phyloP scores from a whole-genome alignment of 2,888 invertebrate species.

The Lepeophtheirus nordmannii region DNA sequence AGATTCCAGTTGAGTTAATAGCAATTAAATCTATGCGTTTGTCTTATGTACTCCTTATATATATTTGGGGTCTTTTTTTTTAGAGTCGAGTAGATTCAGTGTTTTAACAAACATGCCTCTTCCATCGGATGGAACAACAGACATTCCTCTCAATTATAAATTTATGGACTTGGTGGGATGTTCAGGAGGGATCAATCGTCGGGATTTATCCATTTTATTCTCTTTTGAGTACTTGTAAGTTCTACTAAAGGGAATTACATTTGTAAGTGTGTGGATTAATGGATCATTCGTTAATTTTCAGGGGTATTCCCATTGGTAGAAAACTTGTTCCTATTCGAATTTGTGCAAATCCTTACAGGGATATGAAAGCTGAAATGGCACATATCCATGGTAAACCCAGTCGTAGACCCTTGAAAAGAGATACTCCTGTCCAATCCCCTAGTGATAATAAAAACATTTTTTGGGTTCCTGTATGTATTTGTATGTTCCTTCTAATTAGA shows the following conservation, averaged over 20 bases:
- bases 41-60: too few relatives aligned
- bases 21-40: too few relatives aligned
- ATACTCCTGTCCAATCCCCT: not conserved
- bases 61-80: constrained; percentile 5
- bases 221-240: constrained; percentile 7
- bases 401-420: not conserved
- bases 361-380: constrained; percentile 15
- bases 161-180: constrained; percentile 18
- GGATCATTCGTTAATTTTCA: not conserved
- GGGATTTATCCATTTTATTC: constrained; percentile 7
- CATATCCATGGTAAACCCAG: not conserved
- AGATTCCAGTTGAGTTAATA: not conserved
- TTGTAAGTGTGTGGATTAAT: too few relatives aligned
- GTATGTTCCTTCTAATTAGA: not conserved
- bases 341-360: constrained; percentile 15
- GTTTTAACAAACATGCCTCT: not conserved
- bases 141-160: not conserved
- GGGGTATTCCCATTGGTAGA: not conserved
- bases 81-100: constrained; percentile 7
- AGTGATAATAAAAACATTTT: not conserved
- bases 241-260: not conserved
- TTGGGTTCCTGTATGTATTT: not conserved
- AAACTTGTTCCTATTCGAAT: constrained; percentile 8
- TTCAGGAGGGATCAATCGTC: constrained; percentile 14
- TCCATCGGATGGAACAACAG: not conserved